Conservation (phyloP, 2,113 vertebrate genomes). For the Vicugna pacos region DNA sequence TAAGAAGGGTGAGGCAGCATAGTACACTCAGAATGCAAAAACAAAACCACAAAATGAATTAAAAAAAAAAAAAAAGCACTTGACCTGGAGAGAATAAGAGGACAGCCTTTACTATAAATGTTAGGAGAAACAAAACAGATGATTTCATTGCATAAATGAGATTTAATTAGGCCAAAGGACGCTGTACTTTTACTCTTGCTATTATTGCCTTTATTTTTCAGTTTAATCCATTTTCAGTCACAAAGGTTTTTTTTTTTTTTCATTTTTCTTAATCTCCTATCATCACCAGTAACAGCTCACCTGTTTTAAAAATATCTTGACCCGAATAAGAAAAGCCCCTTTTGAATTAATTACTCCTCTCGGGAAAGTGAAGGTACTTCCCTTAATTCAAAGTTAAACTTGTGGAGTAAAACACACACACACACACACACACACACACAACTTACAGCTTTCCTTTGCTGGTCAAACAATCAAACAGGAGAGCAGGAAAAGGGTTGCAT, state of each 20-base stretch:
- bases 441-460: conserved; percentile 16
- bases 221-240: conserved; percentile 71
- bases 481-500: not conserved
- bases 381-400: conserved; percentile 76
- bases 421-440: not conserved
- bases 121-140: not conserved
- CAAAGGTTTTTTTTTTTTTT: conserved; percentile 55
- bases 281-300: conserved; percentile 65
- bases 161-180: conserved; percentile 66
- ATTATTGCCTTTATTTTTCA: conserved; percentile 31
- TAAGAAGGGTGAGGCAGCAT: conserved; percentile 66
- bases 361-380: conserved; percentile 47
- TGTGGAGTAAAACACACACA: conserved; percentile 38
- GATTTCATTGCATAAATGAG: not conserved
- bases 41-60: not conserved
- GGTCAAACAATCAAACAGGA: not conserved
- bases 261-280: conserved; percentile 70
- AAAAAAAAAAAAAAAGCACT: not conserved
- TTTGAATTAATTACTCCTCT: conserved; percentile 77
- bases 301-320: conserved; percentile 82
- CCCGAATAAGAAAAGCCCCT: conserved; percentile 82
- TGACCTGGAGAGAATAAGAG: not conserved
- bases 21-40: conserved; percentile 78
- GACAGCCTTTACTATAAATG: conserved; percentile 31
- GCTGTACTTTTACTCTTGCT: not conserved